Percentiles rank a stretch among this genome's conserved stretches.
Conservation (phyloP, 1,140 invertebrate species). For the Drosophila seguyi region DNA sequence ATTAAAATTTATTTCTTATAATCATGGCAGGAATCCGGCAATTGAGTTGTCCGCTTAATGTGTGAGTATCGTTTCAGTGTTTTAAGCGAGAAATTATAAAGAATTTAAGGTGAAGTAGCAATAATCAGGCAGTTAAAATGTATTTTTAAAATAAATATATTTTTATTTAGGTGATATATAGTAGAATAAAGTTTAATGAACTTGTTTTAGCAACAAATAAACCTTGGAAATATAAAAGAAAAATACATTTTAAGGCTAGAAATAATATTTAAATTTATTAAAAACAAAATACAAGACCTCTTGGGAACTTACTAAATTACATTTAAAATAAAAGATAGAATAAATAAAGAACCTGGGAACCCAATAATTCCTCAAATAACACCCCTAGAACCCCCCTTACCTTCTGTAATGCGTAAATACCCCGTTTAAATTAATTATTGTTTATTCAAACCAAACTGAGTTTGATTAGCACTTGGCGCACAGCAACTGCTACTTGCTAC, state of each 20-base stretch:
- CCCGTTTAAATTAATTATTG: conserved; percentile 40
- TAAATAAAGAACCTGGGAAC: background rate
- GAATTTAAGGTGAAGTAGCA: background rate
- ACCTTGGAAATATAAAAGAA: background rate
- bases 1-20: conserved; percentile 77
- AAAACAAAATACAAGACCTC: background rate
- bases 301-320: too few species aligned
- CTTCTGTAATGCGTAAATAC: conserved; percentile 12
- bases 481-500: conserved; percentile 17
- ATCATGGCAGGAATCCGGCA: conserved; percentile 64
- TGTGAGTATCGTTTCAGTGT: conserved; percentile 9
- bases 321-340: background rate
- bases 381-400: background rate
- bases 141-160: background rate
- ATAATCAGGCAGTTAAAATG: background rate
- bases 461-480: conserved; percentile 39
- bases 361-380: background rate
- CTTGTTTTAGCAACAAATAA: too few species aligned
- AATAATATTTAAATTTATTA: background rate
- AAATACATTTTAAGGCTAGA: background rate
- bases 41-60: conserved; percentile 61
- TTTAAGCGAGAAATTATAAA: conserved; percentile 34
- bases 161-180: background rate
- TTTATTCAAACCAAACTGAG: conserved; percentile 26
- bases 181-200: background rate